Conservation (phyloP, 2,888 invertebrate genomes). For the Apodemia hepburni region DNA sequence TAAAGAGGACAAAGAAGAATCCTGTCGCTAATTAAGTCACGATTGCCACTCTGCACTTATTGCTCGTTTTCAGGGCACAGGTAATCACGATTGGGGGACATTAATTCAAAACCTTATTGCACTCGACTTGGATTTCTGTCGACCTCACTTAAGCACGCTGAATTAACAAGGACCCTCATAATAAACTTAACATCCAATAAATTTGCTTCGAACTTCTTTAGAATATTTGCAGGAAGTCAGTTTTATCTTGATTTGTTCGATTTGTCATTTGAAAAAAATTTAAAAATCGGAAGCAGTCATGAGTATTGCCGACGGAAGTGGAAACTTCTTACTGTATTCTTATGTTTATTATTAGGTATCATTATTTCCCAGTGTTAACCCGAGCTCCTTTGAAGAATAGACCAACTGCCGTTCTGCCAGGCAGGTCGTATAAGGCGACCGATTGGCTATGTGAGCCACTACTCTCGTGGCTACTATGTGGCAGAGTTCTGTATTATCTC, state of each 20-base stretch:
- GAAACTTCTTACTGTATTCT: too few relatives aligned
- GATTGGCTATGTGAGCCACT: too few relatives aligned
- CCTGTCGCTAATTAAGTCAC: conserved; percentile 40
- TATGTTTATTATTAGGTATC: too few relatives aligned
- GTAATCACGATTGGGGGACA: conserved; percentile 41
- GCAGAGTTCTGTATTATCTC: too few relatives aligned
- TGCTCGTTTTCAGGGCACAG: conserved; percentile 34
- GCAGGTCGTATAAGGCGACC: too few relatives aligned
- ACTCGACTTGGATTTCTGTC: conserved; percentile 37
- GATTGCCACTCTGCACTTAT: conserved; percentile 31
- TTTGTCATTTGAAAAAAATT: not conserved
- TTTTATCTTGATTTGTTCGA: not conserved
- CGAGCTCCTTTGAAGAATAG: too few relatives aligned
- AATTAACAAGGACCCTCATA: conserved; percentile 32
- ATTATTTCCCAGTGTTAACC: too few relatives aligned
- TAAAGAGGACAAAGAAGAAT: conserved; percentile 14
- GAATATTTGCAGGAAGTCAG: conserved; percentile 4
- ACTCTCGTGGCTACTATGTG: too few relatives aligned
- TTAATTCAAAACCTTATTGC: conserved; percentile 41
- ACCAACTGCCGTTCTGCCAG: too few relatives aligned
- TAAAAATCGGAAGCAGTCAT: too few relatives aligned
- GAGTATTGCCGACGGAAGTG: too few relatives aligned
- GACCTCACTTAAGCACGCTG: conserved; percentile 41
- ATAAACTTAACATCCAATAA: conserved; percentile 21
- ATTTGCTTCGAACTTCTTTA: conserved; percentile 11